Conservation (phyloP, 2,888 invertebrate species). For the Oscheius onirici region DNA sequence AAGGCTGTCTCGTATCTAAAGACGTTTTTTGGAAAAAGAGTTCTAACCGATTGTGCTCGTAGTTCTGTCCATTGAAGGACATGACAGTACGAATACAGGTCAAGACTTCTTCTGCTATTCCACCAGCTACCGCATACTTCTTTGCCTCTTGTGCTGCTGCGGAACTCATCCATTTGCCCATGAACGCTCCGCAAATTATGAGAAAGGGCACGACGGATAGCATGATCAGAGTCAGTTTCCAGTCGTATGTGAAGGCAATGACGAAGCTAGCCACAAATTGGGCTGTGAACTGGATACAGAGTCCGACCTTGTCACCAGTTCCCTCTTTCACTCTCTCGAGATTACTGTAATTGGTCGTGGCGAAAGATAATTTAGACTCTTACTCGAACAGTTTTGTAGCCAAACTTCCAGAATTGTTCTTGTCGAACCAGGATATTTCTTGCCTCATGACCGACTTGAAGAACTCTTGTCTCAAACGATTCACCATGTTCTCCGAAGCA, state of each 20-base stretch:
- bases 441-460: conserved; percentile 69
- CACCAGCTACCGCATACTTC: conserved; percentile 52
- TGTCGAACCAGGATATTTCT: conserved; percentile 73
- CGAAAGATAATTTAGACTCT: too few species aligned
- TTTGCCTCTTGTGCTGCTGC: conserved; percentile 35
- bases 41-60: conserved; percentile 59
- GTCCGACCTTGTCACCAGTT: conserved; percentile 57
- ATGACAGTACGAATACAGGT: conserved; percentile 54
- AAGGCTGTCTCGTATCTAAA: conserved; percentile 63
- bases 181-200: conserved; percentile 26
- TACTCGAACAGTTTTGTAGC: conserved; percentile 74
- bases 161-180: conserved; percentile 47
- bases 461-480: conserved; percentile 4
- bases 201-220: conserved; percentile 64
- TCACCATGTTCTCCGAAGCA: background rate
- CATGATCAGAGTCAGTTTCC: conserved; percentile 67
- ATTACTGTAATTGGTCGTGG: background rate
- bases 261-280: conserved; percentile 60
- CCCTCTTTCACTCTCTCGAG: background rate
- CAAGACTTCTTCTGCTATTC: conserved; percentile 53
- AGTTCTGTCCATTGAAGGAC: conserved; percentile 57
- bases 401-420: conserved; percentile 73
- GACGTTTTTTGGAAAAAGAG: background rate
- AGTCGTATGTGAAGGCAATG: conserved; percentile 62
- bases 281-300: conserved; percentile 52